Conservation (phyloP, 1,140 invertebrate species). For the Neuroterus valhalla region DNA sequence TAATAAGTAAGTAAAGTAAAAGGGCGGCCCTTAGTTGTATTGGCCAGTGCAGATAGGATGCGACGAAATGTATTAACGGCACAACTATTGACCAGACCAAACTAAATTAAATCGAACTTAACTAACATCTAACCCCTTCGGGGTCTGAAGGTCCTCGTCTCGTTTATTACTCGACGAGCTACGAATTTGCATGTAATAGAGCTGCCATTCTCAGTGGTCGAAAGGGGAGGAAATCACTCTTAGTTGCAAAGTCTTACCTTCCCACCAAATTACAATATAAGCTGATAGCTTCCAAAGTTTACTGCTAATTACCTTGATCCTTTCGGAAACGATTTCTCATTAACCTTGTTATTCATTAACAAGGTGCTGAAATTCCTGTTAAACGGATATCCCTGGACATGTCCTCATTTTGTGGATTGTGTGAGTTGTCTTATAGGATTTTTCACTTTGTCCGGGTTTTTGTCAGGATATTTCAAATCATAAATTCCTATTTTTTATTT, state of each 20-base stretch:
- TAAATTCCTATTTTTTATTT: too few species aligned
- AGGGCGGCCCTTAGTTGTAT: slow-evolving; percentile 42
- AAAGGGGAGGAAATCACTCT: slow-evolving; percentile 9
- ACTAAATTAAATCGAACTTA: slow-evolving; percentile 60
- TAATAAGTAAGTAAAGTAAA: slow-evolving; percentile 56
- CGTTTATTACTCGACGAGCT: slow-evolving; percentile 12
- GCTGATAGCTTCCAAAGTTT: slow-evolving; percentile 9
- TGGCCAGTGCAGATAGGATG: slow-evolving; percentile 3
- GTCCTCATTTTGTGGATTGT: too few species aligned
- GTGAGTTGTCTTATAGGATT: too few species aligned
- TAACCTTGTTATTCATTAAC: slow-evolving; percentile 10
- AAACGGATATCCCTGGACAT: too few species aligned
- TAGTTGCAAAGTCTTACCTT: slow-evolving; percentile 6
- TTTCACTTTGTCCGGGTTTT: too few species aligned
- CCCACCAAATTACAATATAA: slow-evolving; percentile 3
- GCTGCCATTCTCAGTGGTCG: slow-evolving; percentile 35
- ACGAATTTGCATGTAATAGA: slow-evolving; percentile 42
- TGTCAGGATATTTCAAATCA: too few species aligned
- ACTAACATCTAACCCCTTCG: slow-evolving; percentile 53
- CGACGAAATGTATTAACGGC: slow-evolving; percentile 56
- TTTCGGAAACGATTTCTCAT: slow-evolving; percentile 1
- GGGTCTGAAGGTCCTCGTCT: slow-evolving; percentile 13
- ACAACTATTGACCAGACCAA: slow-evolving; percentile 62
- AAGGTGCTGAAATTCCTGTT: too few species aligned
- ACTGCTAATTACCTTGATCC: not conserved